Evolutionary conservation across 2,888 invertebrate genomes (phyloP).

Genomic region (Plusia festucae): DNA sequence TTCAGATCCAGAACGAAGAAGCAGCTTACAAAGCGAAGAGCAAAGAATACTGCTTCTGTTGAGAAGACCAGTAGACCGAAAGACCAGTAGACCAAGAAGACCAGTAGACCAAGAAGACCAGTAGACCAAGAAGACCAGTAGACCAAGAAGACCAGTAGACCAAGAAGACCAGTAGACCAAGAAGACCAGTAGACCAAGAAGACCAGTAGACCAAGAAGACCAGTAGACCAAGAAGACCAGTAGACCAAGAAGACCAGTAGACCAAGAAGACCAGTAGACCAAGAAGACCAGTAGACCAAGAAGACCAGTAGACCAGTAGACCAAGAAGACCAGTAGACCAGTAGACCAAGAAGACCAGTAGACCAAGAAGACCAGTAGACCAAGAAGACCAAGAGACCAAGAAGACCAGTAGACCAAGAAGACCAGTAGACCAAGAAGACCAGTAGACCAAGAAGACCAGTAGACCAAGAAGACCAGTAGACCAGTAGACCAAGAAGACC

Average conservation of each 20-base stretch:
- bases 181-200: neutral
- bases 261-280: neutral
- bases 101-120: neutral
- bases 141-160: neutral
- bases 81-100: neutral
- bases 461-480: neutral
- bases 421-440: neutral
- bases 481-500: neutral
- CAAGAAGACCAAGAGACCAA: constrained; percentile 5
- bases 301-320: too few species aligned
- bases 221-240: constrained; percentile 8
- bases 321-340: neutral
- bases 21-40: constrained; percentile 62
- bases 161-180: too few species aligned
- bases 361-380: neutral
- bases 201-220: neutral
- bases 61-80: constrained; percentile 11
- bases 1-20: constrained; percentile 73
- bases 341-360: constrained; percentile 12
- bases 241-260: neutral
- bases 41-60: constrained; percentile 54
- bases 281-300: constrained; percentile 6
- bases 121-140: too few species aligned
- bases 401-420: neutral
- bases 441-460: constrained; percentile 8